Base-by-base conservation (phyloP, 1,140 invertebrate genomes). In the Lepidurus apus region DNA sequence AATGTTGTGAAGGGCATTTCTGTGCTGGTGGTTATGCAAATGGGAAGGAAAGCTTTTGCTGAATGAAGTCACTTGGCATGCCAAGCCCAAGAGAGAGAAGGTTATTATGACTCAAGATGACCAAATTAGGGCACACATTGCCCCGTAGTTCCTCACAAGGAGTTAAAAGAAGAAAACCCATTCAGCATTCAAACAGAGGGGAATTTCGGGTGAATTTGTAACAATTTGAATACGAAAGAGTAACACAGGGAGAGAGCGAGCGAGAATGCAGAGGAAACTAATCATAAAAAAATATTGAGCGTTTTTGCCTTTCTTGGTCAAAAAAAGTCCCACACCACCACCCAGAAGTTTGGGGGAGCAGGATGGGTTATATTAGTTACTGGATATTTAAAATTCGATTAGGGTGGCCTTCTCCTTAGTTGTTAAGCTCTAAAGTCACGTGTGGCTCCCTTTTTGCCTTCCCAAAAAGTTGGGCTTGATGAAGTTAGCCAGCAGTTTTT, bases 91-190 rank as follows among this genome's bases (percentile, higher is more conserved):
- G 45, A 65, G 47, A 65, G 53, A 9, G 53, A 65, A 65, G 13
- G 6, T 65, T 65, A 65, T 65, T 65, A 65, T 65, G 53, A 65
- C 53, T 65, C 53, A 65, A 65, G 53, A 65, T 65, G 53, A 9
- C 53, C 53, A 65, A 65, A 65, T 65, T 65, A 65, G 53, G 53
- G 53, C 53, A 65, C 53, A 65, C 53, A 65, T 65, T 65, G 53
- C 17, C 53, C 21, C 53, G 17, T 65, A 21, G 17, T 47, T 47
- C 45, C 45, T 17, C 10, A 47, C 10, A 17, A 10, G 10, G 45
- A 47, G 17, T 47, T 11, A 47, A 47, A 47, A 47, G 45, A n/a
- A 65, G 8, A 21, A 65, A 17, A n/a, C 53, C 53, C 53, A 65
- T 65, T 65, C 53, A 65, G 53, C 53, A 65, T 17, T 65, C 53